A percentile compares a stretch with the other conserved stretches of the same genome.
Evolutionary conservation across 2,113 vertebrate genomes (phyloP).

Genomic region (Rostratula benghalensis): DNA sequence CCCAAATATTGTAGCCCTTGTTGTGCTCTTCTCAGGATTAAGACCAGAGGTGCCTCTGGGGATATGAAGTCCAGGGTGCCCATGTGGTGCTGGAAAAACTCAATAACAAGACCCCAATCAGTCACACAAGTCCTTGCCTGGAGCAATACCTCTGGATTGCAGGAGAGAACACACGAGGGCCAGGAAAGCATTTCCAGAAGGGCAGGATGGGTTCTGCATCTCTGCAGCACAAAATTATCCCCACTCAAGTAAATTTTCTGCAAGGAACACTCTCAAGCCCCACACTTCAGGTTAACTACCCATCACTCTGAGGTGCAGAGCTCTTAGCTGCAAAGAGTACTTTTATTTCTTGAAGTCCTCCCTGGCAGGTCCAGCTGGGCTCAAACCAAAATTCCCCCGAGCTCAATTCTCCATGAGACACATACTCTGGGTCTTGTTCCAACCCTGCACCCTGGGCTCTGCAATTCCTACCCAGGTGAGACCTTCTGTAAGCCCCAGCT

Average conservation of each 20-base stretch:
- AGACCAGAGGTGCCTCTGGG: background rate
- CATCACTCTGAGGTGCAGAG: background rate
- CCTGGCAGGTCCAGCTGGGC: background rate
- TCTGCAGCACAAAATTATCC: background rate
- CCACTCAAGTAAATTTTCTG: background rate
- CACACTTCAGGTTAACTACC: rapidly evolving
- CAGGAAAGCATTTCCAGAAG: background rate
- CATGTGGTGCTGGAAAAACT: background rate
- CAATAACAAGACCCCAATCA: rapidly evolving
- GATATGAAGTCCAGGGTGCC: background rate
- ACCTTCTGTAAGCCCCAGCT: background rate
- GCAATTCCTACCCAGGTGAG: rapidly evolving
- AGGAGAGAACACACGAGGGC: background rate
- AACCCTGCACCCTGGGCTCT: background rate
- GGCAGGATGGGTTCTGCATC: background rate
- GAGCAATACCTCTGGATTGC: background rate
- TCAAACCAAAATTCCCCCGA: background rate
- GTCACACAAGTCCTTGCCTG: rapidly evolving
- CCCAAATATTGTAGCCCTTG: background rate
- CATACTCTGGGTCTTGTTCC: background rate
- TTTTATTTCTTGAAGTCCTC: too few species aligned
- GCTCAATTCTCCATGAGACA: too few species aligned
- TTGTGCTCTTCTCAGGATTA: rapidly evolving
- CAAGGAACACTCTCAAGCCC: background rate
- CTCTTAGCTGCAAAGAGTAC: background rate